Evolutionary conservation across 2,797 vertebrate species (phyloP).

Genomic region (Bovichtus variegatus): DNA sequence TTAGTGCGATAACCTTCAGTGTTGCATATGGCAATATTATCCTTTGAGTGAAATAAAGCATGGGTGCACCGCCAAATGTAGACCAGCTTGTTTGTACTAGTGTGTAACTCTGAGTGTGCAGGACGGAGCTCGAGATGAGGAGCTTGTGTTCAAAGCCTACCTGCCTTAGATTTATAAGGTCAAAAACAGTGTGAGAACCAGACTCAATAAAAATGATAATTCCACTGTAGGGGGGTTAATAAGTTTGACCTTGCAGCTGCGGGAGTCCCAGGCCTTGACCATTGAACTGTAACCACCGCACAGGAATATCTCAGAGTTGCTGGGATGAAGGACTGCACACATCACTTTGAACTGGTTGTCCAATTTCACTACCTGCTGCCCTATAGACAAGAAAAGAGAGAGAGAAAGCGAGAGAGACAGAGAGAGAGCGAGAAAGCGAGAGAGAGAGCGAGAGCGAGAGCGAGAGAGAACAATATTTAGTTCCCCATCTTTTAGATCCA

Average conservation of each 20-base stretch:
- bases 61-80: not conserved
- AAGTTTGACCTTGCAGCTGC: slow-evolving; percentile 88
- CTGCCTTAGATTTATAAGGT: slow-evolving; percentile 28
- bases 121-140: not conserved
- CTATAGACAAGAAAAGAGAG: slow-evolving; percentile 73
- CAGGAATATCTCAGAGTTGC: slow-evolving; percentile 88
- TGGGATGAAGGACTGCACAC: slow-evolving; percentile 87
- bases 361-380: slow-evolving; percentile 85
- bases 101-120: not conserved
- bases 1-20: slow-evolving; percentile 40
- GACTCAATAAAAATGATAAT: slow-evolving; percentile 57
- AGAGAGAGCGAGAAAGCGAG: too few relatives aligned
- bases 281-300: slow-evolving; percentile 93
- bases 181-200: slow-evolving; percentile 30
- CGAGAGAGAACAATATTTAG: too few relatives aligned
- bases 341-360: slow-evolving; percentile 91
- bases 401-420: not conserved
- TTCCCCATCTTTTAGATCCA: too few relatives aligned
- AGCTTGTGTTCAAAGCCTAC: slow-evolving; percentile 13
- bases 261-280: slow-evolving; percentile 94
- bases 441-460: too few relatives aligned
- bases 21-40: slow-evolving; percentile 14
- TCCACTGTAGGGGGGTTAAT: slow-evolving; percentile 55
- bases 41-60: slow-evolving; percentile 28
- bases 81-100: not conserved